Conservation (phyloP, 2,113 vertebrate genomes). For the Neolamprologus variostigma region DNA sequence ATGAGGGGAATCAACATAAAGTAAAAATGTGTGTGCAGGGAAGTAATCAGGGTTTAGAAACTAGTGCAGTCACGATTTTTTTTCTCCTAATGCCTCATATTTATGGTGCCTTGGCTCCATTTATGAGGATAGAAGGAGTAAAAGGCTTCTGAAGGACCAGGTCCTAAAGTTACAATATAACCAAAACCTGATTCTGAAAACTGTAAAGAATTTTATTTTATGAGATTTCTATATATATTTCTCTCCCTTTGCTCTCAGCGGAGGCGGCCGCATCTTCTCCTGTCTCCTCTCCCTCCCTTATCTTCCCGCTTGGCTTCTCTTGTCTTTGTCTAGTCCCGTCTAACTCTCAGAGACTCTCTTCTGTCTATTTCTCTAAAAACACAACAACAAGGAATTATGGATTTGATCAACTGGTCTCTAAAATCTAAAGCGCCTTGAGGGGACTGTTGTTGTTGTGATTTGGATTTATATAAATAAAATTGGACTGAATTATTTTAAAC, state of each 20-base stretch:
- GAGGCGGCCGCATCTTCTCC: neutral
- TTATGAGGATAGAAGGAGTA: neutral
- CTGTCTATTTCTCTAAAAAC: neutral
- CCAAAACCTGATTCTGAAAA: neutral
- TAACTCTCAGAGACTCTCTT: neutral
- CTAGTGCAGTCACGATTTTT: accelerated
- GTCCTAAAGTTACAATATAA: neutral
- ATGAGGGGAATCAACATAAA: neutral
- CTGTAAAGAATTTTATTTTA: neutral
- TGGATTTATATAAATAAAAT: neutral
- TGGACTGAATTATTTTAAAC: neutral
- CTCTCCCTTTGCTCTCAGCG: neutral
- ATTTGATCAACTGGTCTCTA: neutral
- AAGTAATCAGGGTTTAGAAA: neutral
- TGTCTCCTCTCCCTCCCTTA: neutral
- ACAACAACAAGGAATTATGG: neutral
- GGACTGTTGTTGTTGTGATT: neutral
- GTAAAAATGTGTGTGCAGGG: neutral
- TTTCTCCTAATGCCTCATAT: neutral
- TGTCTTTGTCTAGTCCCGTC: neutral
- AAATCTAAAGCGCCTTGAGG: accelerated
- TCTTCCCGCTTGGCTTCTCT: neutral
- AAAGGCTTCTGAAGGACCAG: neutral
- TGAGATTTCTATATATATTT: neutral
- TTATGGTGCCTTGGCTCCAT: neutral